Percentiles rank a stretch among this genome's conserved stretches.
Evolutionary conservation across 2,888 invertebrate species (phyloP).

Genomic region (Eupithecia subumbrata): DNA sequence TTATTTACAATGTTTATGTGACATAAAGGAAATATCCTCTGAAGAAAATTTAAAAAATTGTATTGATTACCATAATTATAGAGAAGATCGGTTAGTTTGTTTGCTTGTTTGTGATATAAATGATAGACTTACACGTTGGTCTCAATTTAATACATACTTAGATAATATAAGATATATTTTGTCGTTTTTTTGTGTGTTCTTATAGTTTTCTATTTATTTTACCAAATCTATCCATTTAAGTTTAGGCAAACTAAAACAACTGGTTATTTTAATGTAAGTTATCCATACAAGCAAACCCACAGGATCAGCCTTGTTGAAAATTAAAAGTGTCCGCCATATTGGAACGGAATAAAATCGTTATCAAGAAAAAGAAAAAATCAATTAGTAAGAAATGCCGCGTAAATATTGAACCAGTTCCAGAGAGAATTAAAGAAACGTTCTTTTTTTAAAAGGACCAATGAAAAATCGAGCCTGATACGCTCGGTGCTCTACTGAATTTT

Average conservation of each 20-base stretch:
- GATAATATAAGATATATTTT: too few species aligned
- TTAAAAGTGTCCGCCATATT: slow-evolving; percentile 26
- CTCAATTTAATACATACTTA: too few species aligned
- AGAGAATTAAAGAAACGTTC: slow-evolving; percentile 55
- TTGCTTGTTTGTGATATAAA: not conserved
- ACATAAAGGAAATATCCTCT: not conserved
- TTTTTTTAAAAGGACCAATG: slow-evolving; percentile 73
- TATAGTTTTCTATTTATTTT: not conserved
- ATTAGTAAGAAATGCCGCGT: slow-evolving; percentile 47
- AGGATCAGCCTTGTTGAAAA: slow-evolving; percentile 13
- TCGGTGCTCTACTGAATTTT: slow-evolving; percentile 77
- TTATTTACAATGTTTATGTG: slow-evolving; percentile 6
- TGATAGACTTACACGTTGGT: too few species aligned
- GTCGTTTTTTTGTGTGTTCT: not conserved
- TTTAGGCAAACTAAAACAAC: not conserved
- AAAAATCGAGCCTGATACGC: slow-evolving; percentile 69
- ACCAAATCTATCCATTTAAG: not conserved
- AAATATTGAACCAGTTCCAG: slow-evolving; percentile 51
- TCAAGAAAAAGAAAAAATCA: slow-evolving; percentile 39
- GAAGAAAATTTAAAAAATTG: not conserved
- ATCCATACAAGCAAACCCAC: not conserved
- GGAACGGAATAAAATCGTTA: slow-evolving; percentile 41
- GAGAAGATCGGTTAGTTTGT: not conserved
- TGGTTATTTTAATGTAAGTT: not conserved
- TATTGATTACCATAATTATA: not conserved